Percentiles rank a stretch among this genome's conserved stretches.
Conservation (phyloP, 2,797 vertebrate genomes). For the Acrossocheilus wenchowensis region DNA sequence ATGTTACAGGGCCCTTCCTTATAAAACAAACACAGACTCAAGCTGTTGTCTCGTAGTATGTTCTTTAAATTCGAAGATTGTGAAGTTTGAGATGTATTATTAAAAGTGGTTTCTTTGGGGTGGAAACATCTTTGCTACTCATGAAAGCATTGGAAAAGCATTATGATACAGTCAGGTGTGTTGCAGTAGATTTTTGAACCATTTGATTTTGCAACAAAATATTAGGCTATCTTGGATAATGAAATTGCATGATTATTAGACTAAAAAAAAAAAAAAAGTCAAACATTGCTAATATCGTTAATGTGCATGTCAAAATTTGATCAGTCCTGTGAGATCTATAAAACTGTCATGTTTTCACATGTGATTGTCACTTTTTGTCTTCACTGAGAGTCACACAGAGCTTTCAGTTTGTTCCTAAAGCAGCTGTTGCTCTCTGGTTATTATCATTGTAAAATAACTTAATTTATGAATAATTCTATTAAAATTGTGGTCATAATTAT, state of each 20-base stretch:
- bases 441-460: background rate
- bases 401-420: background rate
- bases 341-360: background rate
- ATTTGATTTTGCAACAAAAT: background rate
- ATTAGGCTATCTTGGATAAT: background rate
- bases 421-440: background rate
- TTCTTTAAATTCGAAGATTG: background rate
- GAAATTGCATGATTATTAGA: background rate
- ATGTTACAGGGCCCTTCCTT: slow-evolving; percentile 31
- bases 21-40: slow-evolving; percentile 35
- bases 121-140: background rate
- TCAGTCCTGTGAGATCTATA: background rate
- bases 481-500: background rate
- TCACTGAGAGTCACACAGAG: background rate
- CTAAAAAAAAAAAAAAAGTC: background rate
- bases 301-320: background rate
- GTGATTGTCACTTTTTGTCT: background rate
- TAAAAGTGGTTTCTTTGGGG: background rate
- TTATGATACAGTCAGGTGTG: background rate
- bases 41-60: background rate
- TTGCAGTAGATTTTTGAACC: background rate
- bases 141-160: background rate
- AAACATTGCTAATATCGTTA: background rate
- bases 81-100: background rate
- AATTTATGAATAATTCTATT: background rate